phyloP scores from a whole-genome alignment of 2,113 vertebrate species.

The Poeciliopsis prolifica region DNA sequence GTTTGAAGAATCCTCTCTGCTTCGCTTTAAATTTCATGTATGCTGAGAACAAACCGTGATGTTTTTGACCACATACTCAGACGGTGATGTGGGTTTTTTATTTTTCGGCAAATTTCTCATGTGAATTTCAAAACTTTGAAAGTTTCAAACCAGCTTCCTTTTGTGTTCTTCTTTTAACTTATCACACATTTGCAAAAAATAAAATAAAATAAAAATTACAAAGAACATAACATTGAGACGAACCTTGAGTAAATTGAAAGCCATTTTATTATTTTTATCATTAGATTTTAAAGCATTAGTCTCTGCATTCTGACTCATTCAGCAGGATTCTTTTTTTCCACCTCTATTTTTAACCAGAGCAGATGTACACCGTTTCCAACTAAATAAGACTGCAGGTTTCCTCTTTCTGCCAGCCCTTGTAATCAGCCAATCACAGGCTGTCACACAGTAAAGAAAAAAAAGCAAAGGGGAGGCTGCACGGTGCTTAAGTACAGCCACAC shows the following conservation, averaged over 20 bases:
- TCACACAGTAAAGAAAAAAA: conserved; percentile 3
- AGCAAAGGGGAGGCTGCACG: conserved; percentile 25
- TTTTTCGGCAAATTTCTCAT: no score
- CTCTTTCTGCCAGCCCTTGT: conserved; percentile 15
- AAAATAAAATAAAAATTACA: no score
- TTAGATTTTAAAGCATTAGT: background rate
- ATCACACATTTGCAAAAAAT: no score
- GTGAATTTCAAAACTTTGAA: background rate
- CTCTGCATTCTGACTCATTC: background rate
- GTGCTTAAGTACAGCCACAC: conserved; percentile 28
- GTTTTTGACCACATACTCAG: no score
- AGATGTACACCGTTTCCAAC: background rate
- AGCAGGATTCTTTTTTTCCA: background rate
- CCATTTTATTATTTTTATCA: background rate
- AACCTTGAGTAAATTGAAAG: background rate
- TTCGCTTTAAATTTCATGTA: no score
- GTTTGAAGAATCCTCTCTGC: no score
- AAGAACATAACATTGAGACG: background rate
- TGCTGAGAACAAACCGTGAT: no score
- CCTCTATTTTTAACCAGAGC: background rate
- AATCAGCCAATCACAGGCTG: conserved; percentile 58
- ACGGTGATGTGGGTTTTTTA: no score
- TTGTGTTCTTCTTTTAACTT: background rate
- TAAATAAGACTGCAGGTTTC: background rate
- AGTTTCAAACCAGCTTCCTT: background rate